Base-by-base conservation (phyloP, 2,113 vertebrate species). In the Indicator maculatus region DNA sequence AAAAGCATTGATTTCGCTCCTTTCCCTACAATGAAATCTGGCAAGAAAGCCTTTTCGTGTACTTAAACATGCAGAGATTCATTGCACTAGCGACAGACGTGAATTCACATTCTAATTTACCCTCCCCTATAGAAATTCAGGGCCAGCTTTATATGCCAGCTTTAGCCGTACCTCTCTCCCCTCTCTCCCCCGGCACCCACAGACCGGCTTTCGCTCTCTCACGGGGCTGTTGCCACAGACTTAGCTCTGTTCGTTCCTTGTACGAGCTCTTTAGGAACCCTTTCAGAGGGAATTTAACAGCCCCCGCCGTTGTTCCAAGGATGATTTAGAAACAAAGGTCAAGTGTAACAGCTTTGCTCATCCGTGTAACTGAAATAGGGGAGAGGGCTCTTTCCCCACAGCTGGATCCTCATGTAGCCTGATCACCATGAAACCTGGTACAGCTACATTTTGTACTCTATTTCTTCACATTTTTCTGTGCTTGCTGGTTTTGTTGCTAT, bases 291-390 rank as follows among this genome's bases (percentile, higher is more conserved):
- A 71, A 44, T 20, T 30, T 82, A 16, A 11, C 86, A 38, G 69
- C 64, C 83, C 76, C 80, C 81, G 86, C 77, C 86, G 83, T 7
- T 66, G 66, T 76, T 81, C 77, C 56, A 45, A 90, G 65, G 92
- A 13, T 56, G n/a, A 80, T 95, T 87, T 50, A 28, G 93, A 85
- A 87, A 20, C 77, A 95, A 83, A 96, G 95, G 93, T 95, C 94
- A 95, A 91, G 92, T 93, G 92, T 4, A 81, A 67, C 10, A 58
- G 91, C 94, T 88, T 70, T 82, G 88, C 85, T 93, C 77, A 45
- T 19, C 90, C 81, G 31, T 50, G 77, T 21, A 18, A 59, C 70
- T 2, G 75, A 85, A 89, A 87, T 21, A 50, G 87, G 91, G 95
- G 84, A 95, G 83, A 92, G 94, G 89, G 84, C 82, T 95, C 63